Conservation (phyloP, 2,797 vertebrate genomes). For the Tokudaia tokunoshimensis region DNA sequence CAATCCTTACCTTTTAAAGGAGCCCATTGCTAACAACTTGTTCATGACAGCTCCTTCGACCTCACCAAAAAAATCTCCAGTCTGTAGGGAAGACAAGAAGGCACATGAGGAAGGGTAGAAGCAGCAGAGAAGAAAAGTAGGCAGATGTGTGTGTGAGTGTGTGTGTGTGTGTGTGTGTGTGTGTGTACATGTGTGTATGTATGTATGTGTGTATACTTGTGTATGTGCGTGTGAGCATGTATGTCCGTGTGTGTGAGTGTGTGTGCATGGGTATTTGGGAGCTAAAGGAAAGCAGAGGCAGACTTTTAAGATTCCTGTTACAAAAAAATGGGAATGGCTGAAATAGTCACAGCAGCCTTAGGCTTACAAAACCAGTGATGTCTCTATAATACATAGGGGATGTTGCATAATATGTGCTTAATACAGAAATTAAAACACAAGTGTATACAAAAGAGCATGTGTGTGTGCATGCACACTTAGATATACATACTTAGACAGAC, state of each 20-base stretch:
- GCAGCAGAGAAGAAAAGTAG: no score
- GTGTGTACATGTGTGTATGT: no score
- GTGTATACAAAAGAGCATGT: not conserved
- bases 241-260: not conserved
- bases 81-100: slow-evolving; percentile 89
- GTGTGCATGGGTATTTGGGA: not conserved
- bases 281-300: slow-evolving; percentile 60
- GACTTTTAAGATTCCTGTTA: slow-evolving; percentile 69
- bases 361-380: slow-evolving; percentile 58
- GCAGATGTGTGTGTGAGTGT: no score
- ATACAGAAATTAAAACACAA: slow-evolving; percentile 72
- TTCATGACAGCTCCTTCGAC: slow-evolving; percentile 98
- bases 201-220: no score
- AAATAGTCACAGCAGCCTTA: slow-evolving; percentile 57
- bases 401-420: slow-evolving; percentile 72
- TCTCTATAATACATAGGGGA: slow-evolving; percentile 56
- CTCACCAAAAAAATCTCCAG: slow-evolving; percentile 97
- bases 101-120: slow-evolving; percentile 41
- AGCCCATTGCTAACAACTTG: slow-evolving; percentile 97
- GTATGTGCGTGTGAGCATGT: not conserved
- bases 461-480: not conserved
- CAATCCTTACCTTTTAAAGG: slow-evolving; percentile 95
- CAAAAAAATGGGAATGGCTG: slow-evolving; percentile 70
- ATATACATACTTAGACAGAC: slow-evolving; percentile 65
- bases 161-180: no score